Evolutionary conservation across 2,888 invertebrate species (phyloP).

Genomic region (Cenopis cana): DNA sequence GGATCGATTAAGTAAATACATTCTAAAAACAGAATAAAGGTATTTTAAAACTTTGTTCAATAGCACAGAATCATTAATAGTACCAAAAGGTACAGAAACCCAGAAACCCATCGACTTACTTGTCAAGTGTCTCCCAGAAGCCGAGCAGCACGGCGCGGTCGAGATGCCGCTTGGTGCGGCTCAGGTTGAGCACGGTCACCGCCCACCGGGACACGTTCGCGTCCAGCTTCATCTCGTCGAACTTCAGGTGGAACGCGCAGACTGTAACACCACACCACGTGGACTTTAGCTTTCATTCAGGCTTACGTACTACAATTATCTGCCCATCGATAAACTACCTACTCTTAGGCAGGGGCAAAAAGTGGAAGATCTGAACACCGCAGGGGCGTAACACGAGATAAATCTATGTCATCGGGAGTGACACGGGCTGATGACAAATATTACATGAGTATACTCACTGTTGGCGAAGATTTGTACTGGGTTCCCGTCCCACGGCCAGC

Average conservation of each 20-base stretch:
- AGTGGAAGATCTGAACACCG: not conserved
- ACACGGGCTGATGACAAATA: not conserved
- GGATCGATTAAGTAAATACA: slow-evolving; percentile 29
- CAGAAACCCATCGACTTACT: too few species aligned
- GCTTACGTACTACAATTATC: not conserved
- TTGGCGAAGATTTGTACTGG: slow-evolving; percentile 99
- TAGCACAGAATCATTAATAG: too few species aligned
- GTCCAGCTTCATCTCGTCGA: slow-evolving; percentile 97
- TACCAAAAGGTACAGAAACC: too few species aligned
- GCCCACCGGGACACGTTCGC: slow-evolving; percentile 98
- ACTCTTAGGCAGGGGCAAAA: too few species aligned
- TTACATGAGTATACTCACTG: slow-evolving; percentile 85
- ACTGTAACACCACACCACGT: slow-evolving; percentile 87
- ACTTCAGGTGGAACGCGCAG: slow-evolving; percentile 98
- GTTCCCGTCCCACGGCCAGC: slow-evolving; percentile 99
- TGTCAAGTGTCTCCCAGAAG: slow-evolving; percentile 99
- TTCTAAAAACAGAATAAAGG: not conserved
- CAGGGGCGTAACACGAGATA: not conserved
- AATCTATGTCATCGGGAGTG: not conserved
- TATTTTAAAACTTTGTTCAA: too few species aligned
- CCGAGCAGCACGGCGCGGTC: slow-evolving; percentile 97
- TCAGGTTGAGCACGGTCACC: slow-evolving; percentile 96
- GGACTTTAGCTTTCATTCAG: not conserved
- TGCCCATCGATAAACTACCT: too few species aligned
- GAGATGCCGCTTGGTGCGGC: slow-evolving; percentile 97